Evolutionary conservation across 2,888 invertebrate genomes (phyloP).

Genomic region (Mesorhabditis sp.): DNA sequence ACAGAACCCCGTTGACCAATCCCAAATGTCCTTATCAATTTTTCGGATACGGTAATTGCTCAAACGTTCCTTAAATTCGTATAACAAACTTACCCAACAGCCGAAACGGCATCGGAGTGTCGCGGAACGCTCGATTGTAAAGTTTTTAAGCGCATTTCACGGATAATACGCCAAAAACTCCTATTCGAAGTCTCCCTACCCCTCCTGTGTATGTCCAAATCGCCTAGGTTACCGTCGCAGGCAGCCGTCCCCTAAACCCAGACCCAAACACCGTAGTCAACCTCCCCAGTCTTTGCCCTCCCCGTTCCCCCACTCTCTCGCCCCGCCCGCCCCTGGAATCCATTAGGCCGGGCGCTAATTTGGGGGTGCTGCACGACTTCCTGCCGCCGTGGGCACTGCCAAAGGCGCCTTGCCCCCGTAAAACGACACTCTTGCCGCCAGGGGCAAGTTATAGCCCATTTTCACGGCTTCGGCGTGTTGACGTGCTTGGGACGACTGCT

Average conservation of each 20-base stretch:
- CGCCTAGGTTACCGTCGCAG: not conserved
- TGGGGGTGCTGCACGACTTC: too few species aligned
- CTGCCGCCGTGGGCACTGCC: too few species aligned
- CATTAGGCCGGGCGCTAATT: too few species aligned
- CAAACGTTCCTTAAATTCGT: too few species aligned
- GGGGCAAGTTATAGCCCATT: too few species aligned
- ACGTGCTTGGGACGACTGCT: too few species aligned
- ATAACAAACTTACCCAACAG: constrained; percentile 65
- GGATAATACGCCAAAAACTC: constrained; percentile 73
- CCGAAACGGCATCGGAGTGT: constrained; percentile 86
- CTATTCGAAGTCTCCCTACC: constrained; percentile 63
- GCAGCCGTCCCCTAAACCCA: constrained; percentile 68
- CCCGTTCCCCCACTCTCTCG: constrained; percentile 78
- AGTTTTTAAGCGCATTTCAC: constrained; percentile 5
- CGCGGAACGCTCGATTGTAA: constrained; percentile 77
- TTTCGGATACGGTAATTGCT: too few species aligned
- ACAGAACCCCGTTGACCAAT: too few species aligned
- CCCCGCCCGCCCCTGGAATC: constrained; percentile 58
- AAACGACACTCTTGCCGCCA: too few species aligned
- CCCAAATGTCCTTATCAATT: too few species aligned
- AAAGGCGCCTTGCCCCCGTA: too few species aligned
- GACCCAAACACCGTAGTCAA: not conserved
- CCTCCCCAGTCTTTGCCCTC: constrained; percentile 62
- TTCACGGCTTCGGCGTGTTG: too few species aligned
- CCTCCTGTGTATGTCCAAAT: not conserved